Conservation (phyloP, 2,797 vertebrate genomes). For the Scleropages formosus region DNA sequence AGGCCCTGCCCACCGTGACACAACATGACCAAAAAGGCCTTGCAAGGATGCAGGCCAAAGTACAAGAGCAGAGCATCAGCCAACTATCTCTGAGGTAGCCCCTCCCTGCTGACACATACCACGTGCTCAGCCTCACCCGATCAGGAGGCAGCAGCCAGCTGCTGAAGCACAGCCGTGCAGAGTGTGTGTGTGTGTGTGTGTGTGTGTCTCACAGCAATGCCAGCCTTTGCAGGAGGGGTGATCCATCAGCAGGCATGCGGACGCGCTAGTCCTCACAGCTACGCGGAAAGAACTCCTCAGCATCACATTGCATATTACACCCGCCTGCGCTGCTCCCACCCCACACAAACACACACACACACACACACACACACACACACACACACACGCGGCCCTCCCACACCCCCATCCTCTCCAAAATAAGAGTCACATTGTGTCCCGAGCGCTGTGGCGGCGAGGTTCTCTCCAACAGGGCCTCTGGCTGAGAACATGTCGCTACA, state of each 20-base stretch:
- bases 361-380: too few species aligned
- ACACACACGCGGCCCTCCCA: neutral
- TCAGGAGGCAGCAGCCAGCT: constrained; percentile 39
- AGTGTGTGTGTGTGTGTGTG: constrained; percentile 14
- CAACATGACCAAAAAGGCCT: constrained; percentile 31
- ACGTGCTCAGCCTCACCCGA: constrained; percentile 39
- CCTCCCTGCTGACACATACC: constrained; percentile 31
- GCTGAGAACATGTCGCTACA: constrained; percentile 32
- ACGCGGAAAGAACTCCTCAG: neutral
- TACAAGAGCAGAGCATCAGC: constrained; percentile 49
- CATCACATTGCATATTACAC: constrained; percentile 14
- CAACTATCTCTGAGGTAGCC: constrained; percentile 46
- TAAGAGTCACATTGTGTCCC: constrained; percentile 44
- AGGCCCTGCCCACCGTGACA: neutral
- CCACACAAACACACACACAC: too few species aligned
- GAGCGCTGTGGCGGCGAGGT: constrained; percentile 16
- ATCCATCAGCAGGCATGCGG: constrained; percentile 44
- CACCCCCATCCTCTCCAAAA: constrained; percentile 16
- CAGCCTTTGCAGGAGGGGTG: constrained; percentile 49
- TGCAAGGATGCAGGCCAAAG: constrained; percentile 51
- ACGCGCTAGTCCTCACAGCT: neutral
- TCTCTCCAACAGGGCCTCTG: constrained; percentile 11
- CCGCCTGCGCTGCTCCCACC: too few species aligned
- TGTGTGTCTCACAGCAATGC: constrained; percentile 46
- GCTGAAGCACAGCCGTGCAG: constrained; percentile 43